Evolutionary conservation across 1,140 invertebrate species (phyloP).

Genomic region (Drosophila murphyi): DNA sequence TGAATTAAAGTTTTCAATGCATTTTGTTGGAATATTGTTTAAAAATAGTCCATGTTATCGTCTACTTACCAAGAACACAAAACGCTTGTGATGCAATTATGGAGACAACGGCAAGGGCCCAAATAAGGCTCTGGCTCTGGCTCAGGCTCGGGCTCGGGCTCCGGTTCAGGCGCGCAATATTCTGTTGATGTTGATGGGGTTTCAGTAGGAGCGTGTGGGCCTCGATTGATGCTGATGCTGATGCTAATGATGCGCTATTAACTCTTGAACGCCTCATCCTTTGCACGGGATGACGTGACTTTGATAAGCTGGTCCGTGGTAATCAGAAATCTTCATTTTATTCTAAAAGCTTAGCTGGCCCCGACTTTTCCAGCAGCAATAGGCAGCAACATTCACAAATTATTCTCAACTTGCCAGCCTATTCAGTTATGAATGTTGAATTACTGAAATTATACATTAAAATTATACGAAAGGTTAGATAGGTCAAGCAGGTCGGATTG

Average conservation of each 20-base stretch:
- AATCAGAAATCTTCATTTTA: conserved; percentile 72
- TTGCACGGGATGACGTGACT: conserved; percentile 75
- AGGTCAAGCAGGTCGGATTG: background rate
- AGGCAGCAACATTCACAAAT: background rate
- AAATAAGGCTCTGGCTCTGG: conserved; percentile 22
- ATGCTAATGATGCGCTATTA: conserved; percentile 52
- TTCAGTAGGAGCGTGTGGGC: conserved; percentile 33
- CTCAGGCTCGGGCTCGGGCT: background rate
- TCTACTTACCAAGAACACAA: conserved; percentile 52
- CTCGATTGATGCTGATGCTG: conserved; percentile 67
- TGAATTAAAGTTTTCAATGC: no score
- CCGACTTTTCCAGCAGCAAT: conserved; percentile 1
- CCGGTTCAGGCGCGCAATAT: background rate
- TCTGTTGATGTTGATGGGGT: conserved; percentile 8
- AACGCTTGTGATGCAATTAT: conserved; percentile 55
- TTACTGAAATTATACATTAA: conserved; percentile 1
- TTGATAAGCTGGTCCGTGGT: conserved; percentile 48
- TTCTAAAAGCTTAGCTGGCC: conserved; percentile 25
- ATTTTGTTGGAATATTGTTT: background rate
- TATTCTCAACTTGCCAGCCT: background rate
- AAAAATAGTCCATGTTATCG: background rate
- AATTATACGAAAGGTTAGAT: background rate
- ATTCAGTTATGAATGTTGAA: background rate
- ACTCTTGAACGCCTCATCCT: conserved; percentile 72
- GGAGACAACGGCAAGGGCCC: conserved; percentile 51